These are phyloP conservation scores for Corbicula japonica DNA, from an alignment of 2,888 invertebrate genomes.

Conservation along the genomic window DNA sequence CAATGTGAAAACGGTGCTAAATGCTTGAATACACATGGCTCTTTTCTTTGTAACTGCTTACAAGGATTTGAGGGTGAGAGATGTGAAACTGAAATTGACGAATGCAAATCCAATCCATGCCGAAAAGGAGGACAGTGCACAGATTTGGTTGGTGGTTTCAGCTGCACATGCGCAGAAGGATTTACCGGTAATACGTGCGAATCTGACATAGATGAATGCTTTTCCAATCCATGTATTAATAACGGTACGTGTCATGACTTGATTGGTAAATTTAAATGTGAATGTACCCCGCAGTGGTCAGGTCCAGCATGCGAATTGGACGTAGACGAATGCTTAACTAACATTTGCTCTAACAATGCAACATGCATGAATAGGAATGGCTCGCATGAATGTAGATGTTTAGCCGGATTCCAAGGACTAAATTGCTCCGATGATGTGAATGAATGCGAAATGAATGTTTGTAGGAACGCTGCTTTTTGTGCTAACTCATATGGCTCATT, in stretches of 20 bases:
- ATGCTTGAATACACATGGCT: constrained; percentile 49
- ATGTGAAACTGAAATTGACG: constrained; percentile 65
- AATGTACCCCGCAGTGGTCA: constrained; percentile 56
- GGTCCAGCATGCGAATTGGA: constrained; percentile 64
- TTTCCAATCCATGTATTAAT: constrained; percentile 57
- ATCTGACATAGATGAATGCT: constrained; percentile 63
- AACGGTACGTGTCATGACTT: constrained; percentile 64
- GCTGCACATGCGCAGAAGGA: constrained; percentile 61
- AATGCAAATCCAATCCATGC: constrained; percentile 64
- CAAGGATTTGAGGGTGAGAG: constrained; percentile 35
- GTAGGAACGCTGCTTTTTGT: constrained; percentile 37
- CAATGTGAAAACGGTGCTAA: constrained; percentile 48
- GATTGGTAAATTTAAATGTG: constrained; percentile 61
- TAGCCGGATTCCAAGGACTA: constrained; percentile 54
- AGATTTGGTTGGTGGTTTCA: constrained; percentile 57
- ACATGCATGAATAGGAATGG: constrained; percentile 65
- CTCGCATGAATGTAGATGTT: constrained; percentile 67
- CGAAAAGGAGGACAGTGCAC: constrained; percentile 55
- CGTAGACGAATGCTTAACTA: constrained; percentile 64
- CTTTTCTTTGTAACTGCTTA: constrained; percentile 41
- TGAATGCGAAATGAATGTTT: constrained; percentile 46
- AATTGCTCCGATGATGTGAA: constrained; percentile 51
- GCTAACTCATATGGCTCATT: constrained; percentile 46
- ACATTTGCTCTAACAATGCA: constrained; percentile 67
- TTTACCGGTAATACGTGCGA: constrained; percentile 60